A percentile compares a stretch with the other conserved stretches of the same genome.
These are phyloP conservation scores for Drosophila nigromelanica DNA, from an alignment of 1,140 invertebrate genomes.

Conservation along the genomic window DNA sequence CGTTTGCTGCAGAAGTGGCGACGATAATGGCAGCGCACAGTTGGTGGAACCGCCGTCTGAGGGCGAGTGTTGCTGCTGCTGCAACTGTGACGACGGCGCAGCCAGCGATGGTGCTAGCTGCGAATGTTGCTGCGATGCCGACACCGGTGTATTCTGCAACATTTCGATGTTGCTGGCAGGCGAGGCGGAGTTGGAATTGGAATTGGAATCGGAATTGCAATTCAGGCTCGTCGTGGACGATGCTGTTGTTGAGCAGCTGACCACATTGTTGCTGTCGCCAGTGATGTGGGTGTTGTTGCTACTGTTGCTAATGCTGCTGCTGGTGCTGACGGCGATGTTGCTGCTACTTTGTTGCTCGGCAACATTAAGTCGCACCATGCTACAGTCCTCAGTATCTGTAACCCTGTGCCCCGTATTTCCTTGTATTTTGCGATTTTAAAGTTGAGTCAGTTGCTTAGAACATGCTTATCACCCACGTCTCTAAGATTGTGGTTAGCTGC, in stretches of 20 bases:
- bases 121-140: conserved; percentile 35
- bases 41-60: neutral
- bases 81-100: conserved; percentile 36
- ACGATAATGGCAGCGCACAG: conserved; percentile 60
- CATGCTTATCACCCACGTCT: conserved; percentile 26
- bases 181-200: conserved; percentile 46
- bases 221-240: conserved; percentile 71
- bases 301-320: conserved; percentile 35
- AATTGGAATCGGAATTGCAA: conserved; percentile 9
- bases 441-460: conserved; percentile 24
- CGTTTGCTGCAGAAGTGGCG: conserved; percentile 74
- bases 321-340: conserved; percentile 27
- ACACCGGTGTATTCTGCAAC: conserved; percentile 56
- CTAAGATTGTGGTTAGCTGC: neutral
- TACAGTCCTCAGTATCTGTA: conserved; percentile 35
- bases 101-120: conserved; percentile 34
- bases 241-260: conserved; percentile 61
- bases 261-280: conserved; percentile 55
- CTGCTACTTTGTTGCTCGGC: conserved; percentile 61
- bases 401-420: conserved; percentile 20
- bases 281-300: conserved; percentile 17
- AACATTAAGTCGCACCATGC: conserved; percentile 81
- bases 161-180: conserved; percentile 66
- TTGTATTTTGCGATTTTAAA: conserved; percentile 26
- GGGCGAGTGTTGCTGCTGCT: conserved; percentile 30